Evolutionary conservation across 1,140 invertebrate genomes (phyloP), one percentile per base, ranked within the genome.

Genomic region (Drosophila leontia): DNA sequence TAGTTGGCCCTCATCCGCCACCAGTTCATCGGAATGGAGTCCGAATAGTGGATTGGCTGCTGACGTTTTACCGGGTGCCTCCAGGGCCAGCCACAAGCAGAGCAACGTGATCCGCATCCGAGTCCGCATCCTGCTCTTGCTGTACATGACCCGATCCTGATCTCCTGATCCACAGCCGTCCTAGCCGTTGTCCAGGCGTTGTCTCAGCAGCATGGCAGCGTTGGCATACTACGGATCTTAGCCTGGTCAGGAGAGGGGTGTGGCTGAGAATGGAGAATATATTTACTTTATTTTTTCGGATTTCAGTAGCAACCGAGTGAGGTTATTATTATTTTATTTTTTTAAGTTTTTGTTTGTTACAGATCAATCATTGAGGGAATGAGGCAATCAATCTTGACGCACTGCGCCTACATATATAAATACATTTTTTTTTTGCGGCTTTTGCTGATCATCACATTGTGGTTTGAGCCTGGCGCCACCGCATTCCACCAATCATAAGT

Each of bases 1-100:
- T 77, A 95, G 91, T 59, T 95, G 92, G 41, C 94, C 94, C 64
- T 94, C 92, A 55, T 94, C 94, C 35, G 93, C 84, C 56, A 83
- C 63, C 55, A 95, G 75, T 19, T 90, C 78, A 19, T 90, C 74
- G 4, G 94, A 93, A 69, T 94, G 94, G 17, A 94, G 64, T 12
- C 94, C 94, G 93, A 64, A 48, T 0, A 75, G 78, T 6, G 23
- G 29, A 1, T 13, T 8, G 29, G 26, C 26, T 6, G 53, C 32
- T 6, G 29, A 17, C 50, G 17, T 7, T 5, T 19, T 17, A 12
- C 17, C 13, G 34, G 35, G 35, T 13, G 35, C 35, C 29, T 34
- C n/a, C 41, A 26, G 50, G 53, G 47, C 41, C 63, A 90, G 41
- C 67, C 85, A 88, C 50, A 82, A 23, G 53, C 60, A 75, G 65